A percentile compares a stretch with the other conserved stretches of the same genome.
phyloP scores from a whole-genome alignment of 2,797 vertebrate genomes.

The Pseudochromis fuscus region DNA sequence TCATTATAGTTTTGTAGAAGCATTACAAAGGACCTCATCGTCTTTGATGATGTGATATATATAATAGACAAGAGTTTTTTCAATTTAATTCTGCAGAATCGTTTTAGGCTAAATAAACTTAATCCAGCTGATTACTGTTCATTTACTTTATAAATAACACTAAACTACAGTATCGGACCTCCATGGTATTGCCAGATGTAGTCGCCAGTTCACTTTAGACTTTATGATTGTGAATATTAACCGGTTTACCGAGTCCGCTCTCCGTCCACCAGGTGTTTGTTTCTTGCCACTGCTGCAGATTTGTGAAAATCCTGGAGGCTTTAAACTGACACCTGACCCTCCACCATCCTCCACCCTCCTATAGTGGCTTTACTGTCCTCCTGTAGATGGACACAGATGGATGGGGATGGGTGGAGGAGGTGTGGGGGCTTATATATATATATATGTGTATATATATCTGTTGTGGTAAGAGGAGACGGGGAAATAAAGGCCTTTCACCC shows the following conservation, averaged over 20 bases:
- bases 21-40: too few species aligned
- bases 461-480: conserved; percentile 57
- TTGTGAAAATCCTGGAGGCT: conserved; percentile 6
- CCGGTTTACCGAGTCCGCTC: not conserved
- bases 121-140: too few species aligned
- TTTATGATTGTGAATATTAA: not conserved
- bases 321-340: conserved; percentile 19
- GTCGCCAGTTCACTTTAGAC: not conserved
- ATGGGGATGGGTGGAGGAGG: too few species aligned
- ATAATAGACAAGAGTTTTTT: too few species aligned
- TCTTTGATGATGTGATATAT: too few species aligned
- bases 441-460: too few species aligned
- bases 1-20: too few species aligned
- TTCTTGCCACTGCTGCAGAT: conserved; percentile 1
- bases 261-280: not conserved
- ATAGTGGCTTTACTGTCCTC: conserved; percentile 20
- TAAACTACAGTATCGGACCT: not conserved
- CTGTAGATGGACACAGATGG: conserved; percentile 18
- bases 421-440: too few species aligned
- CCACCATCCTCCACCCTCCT: conserved; percentile 4
- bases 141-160: too few species aligned
- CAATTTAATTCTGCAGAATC: not conserved
- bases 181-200: conserved; percentile 15
- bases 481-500: conserved; percentile 71
- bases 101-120: not conserved